Percentiles rank a stretch among this genome's conserved stretches.
These are phyloP conservation scores for Micropoecilia bifurca DNA, from an alignment of 2,797 vertebrate genomes.

Conservation along the genomic window DNA sequence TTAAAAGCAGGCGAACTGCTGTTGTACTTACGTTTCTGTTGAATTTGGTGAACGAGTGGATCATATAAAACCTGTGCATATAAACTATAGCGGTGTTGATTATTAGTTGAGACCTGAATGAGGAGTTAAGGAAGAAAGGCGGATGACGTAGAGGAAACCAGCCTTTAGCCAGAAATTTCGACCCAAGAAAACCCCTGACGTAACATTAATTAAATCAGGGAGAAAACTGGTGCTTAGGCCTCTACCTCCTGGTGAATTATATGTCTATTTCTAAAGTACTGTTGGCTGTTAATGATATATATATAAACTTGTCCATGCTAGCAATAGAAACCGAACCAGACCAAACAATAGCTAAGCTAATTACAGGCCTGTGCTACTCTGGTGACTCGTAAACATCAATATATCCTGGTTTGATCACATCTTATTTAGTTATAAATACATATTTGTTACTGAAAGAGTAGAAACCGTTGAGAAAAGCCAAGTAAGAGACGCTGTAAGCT, in stretches of 20 bases:
- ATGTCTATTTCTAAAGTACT: not conserved
- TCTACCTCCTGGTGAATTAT: not conserved
- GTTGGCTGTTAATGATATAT: fast-evolving
- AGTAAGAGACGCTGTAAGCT: not conserved
- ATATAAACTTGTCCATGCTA: not conserved
- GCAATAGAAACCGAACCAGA: conserved; percentile 56
- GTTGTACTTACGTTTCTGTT: conserved; percentile 94
- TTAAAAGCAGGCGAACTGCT: not conserved
- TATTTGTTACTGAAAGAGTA: fast-evolving
- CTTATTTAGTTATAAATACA: fast-evolving
- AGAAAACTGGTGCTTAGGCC: not conserved
- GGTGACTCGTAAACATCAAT: fast-evolving
- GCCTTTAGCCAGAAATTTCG: not conserved
- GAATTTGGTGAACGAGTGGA: conserved; percentile 98
- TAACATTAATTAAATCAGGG: not conserved
- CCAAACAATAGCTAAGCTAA: conserved; percentile 65
- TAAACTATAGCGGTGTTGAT: conserved; percentile 99
- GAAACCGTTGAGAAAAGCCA: fast-evolving
- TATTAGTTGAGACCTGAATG: conserved; percentile 92
- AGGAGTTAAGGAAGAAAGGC: conserved; percentile 49
- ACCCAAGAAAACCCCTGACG: not conserved
- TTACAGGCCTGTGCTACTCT: conserved; percentile 31
- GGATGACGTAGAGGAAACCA: not conserved
- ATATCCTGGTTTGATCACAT: fast-evolving
- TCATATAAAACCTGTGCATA: conserved; percentile 99